These are phyloP conservation scores for Lithodes maja DNA, from an alignment of 2,888 invertebrate genomes.

Conservation along the genomic window DNA sequence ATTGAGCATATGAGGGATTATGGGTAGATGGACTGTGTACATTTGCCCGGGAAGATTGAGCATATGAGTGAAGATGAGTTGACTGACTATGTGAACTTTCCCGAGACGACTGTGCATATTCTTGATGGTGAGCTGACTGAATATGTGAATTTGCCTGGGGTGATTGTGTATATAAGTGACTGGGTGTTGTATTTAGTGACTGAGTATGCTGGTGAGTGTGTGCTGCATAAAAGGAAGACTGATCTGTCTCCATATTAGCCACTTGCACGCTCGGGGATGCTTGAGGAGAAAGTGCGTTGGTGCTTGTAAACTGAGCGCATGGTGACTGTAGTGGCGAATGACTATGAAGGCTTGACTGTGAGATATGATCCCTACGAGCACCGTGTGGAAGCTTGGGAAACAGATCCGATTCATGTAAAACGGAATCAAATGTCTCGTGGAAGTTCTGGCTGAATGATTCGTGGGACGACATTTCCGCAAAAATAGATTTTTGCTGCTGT, in stretches of 20 bases:
- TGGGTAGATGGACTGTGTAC: not conserved
- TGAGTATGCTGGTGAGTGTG: constrained; percentile 16
- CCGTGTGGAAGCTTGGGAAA: not conserved
- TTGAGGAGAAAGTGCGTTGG: not conserved
- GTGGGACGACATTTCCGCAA: not conserved
- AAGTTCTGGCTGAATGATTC: constrained; percentile 3
- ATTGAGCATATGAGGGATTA: constrained; percentile 26
- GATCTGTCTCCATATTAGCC: not conserved
- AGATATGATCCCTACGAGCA: not conserved
- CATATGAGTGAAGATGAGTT: not conserved
- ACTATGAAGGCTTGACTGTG: constrained; percentile 5
- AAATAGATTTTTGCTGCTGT: not conserved
- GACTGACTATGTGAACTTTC: constrained; percentile 5
- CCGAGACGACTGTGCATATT: constrained; percentile 38
- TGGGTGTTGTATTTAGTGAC: constrained; percentile 10
- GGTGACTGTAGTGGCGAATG: constrained; percentile 2
- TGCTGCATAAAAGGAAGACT: constrained; percentile 25
- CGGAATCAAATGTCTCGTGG: constrained; percentile 4
- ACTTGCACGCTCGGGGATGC: not conserved
- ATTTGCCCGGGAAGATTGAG: constrained; percentile 37
- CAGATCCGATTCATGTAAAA: not conserved
- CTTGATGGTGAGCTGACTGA: constrained; percentile 21
- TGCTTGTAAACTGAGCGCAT: not conserved
- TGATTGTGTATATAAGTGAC: constrained; percentile 26
- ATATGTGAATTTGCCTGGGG: constrained; percentile 24